Conservation (phyloP, 1,140 invertebrate genomes). For the Brachionus plicatilis region DNA sequence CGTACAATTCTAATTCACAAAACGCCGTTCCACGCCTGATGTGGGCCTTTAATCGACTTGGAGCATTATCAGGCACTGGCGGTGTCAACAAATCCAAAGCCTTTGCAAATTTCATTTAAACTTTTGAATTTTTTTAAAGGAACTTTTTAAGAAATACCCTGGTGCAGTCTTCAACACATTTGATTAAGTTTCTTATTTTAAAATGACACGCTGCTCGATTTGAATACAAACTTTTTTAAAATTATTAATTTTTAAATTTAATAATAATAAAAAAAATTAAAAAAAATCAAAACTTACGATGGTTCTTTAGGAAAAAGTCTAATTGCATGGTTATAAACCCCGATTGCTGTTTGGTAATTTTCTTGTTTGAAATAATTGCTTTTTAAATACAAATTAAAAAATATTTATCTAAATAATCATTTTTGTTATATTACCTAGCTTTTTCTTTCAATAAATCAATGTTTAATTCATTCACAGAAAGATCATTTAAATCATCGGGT, state of each 20-base stretch:
- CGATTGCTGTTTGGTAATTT: constrained; percentile 72
- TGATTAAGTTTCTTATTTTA: constrained; percentile 66
- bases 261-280: not conserved
- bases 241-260: no score
- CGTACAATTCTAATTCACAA: constrained; percentile 65
- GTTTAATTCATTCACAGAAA: constrained; percentile 73
- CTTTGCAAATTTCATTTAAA: constrained; percentile 50
- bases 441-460: constrained; percentile 74
- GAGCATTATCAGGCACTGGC: constrained; percentile 65
- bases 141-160: constrained; percentile 54
- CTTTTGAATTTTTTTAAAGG: not conserved
- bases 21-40: constrained; percentile 67
- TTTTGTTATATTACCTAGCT: constrained; percentile 55
- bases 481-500: constrained; percentile 41
- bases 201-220: constrained; percentile 72
- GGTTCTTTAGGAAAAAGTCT: constrained; percentile 68
- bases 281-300: constrained; percentile 44
- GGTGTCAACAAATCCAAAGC: constrained; percentile 70
- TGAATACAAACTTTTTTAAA: constrained; percentile 68
- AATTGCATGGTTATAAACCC: constrained; percentile 72
- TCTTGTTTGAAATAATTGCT: constrained; percentile 67
- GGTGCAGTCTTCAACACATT: constrained; percentile 64
- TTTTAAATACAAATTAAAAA: constrained; percentile 42
- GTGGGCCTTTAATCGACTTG: constrained; percentile 65
- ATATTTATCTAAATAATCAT: not conserved